Evolutionary conservation across 2,888 invertebrate genomes (phyloP).

Genomic region (Seira musarum): DNA sequence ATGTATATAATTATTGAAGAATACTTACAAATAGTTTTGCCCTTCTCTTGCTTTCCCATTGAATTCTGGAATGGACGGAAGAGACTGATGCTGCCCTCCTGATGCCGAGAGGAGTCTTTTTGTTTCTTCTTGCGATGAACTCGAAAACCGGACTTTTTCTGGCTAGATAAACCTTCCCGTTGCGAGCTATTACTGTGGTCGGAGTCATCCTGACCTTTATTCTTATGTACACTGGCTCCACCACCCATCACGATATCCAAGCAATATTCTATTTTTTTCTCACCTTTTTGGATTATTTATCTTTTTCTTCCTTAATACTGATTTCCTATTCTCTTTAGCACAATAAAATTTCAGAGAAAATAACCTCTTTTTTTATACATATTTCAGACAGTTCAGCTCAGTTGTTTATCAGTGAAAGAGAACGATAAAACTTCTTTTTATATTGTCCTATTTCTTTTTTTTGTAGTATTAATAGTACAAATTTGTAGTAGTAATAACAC

Average conservation of each 20-base stretch:
- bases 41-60: conserved; percentile 67
- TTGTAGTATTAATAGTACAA: too few species aligned
- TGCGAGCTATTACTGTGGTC: conserved; percentile 64
- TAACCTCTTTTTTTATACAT: not conserved
- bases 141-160: conserved; percentile 67
- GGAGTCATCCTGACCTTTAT: conserved; percentile 66
- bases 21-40: conserved; percentile 62
- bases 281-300: conserved; percentile 35
- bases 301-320: not conserved
- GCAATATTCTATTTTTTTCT: not conserved
- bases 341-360: conserved; percentile 7
- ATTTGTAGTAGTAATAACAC: not conserved
- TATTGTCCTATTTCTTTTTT: not conserved
- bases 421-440: not conserved
- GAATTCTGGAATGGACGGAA: conserved; percentile 59
- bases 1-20: not conserved
- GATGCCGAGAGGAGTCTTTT: conserved; percentile 61
- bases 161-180: conserved; percentile 58
- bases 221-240: conserved; percentile 69
- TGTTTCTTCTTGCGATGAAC: conserved; percentile 66
- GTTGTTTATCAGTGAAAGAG: conserved; percentile 1
- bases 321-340: conserved; percentile 15
- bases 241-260: conserved; percentile 66
- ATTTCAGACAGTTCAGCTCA: not conserved
- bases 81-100: conserved; percentile 22